Percentiles rank a stretch among this genome's conserved stretches.
Conservation (phyloP, 2,113 vertebrate genomes). For the Daboia siamensis region DNA sequence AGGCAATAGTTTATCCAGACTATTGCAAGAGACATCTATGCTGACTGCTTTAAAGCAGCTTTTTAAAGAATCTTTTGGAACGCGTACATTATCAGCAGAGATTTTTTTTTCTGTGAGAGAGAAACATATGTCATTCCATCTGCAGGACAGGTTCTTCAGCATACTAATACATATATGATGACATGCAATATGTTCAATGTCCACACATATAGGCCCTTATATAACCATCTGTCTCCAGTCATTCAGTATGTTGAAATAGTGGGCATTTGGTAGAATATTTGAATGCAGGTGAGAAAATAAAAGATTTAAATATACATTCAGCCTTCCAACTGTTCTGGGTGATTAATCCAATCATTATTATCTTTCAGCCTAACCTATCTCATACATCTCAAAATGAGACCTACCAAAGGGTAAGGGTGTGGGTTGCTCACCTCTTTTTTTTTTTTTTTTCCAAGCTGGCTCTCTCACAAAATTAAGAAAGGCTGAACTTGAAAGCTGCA, state of each 20-base stretch:
- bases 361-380: neutral
- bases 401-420: neutral
- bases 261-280: neutral
- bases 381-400: neutral
- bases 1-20: constrained; percentile 21
- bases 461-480: neutral
- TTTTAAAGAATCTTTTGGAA: neutral
- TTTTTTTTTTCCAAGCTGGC: neutral
- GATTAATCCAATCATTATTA: neutral
- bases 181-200: neutral
- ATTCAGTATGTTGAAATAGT: neutral
- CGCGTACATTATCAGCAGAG: neutral
- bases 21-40: constrained; percentile 5
- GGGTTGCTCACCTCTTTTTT: neutral
- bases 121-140: neutral
- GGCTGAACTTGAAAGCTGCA: neutral
- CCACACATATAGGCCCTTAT: neutral
- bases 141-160: neutral
- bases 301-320: neutral
- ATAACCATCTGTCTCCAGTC: neutral
- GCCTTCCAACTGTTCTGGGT: neutral
- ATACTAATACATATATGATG: neutral
- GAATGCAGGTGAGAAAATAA: neutral
- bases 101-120: neutral
- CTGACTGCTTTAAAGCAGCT: neutral